Conservation (phyloP, 2,797 vertebrate genomes). For the Hylomyscus alleni region DNA sequence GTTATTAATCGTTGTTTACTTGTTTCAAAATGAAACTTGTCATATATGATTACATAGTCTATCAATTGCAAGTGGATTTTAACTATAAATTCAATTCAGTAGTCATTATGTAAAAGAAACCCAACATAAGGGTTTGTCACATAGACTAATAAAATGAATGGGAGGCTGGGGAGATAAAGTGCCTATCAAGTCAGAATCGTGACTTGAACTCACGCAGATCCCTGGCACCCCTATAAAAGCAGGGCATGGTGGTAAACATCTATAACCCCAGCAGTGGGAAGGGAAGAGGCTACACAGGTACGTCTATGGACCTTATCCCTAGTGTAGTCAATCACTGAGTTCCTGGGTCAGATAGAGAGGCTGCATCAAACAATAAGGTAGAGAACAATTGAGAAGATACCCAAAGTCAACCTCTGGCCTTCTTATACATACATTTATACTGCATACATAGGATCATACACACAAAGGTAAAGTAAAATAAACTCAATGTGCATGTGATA, state of each 20-base stretch:
- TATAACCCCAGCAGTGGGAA: not conserved
- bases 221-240: not conserved
- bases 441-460: not conserved
- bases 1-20: conserved; percentile 31
- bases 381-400: not conserved
- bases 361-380: not conserved
- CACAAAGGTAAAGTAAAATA: conserved; percentile 2
- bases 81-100: conserved; percentile 55
- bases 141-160: not conserved
- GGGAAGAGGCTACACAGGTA: not conserved
- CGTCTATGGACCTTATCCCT: not conserved
- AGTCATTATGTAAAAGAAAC: conserved; percentile 37
- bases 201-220: not conserved
- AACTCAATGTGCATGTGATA: not conserved
- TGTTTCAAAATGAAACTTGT: conserved; percentile 53
- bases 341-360: not conserved
- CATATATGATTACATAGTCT: conserved; percentile 1
- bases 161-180: not conserved
- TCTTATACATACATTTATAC: not conserved
- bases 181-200: not conserved
- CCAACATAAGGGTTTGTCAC: conserved; percentile 12
- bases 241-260: not conserved
- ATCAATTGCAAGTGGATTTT: conserved; percentile 65
- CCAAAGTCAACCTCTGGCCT: not conserved
- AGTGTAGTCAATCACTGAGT: not conserved